Base-by-base conservation (phyloP, 2,113 vertebrate genomes). In the Cygnus atratus region DNA sequence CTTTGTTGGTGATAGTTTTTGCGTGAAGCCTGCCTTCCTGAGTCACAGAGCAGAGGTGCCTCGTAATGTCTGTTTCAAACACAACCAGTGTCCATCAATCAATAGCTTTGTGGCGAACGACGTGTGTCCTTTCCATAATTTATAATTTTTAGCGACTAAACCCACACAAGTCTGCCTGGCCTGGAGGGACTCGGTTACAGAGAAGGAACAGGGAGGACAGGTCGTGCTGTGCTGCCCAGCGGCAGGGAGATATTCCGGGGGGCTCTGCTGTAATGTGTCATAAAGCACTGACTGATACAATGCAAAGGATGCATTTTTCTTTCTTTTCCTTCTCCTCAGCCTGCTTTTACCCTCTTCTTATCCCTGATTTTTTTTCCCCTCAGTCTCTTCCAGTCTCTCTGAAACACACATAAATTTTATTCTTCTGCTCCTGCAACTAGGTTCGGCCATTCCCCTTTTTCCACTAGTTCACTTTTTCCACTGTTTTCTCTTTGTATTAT, bases 121-220 rank as follows among this genome's bases (percentile, higher is more conserved):
- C 59, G 46, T 37, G 70, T 13, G 52, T 28, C 43, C 7, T 14
- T 63, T 89, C 58, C 74, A 37, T 57, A 62, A 54, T 62, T 74
- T 50, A 9, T 33, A 9, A 4, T 20, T 59, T 81, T 43, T 50
- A 44, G 20, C 13, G 15, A 26, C 16, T 63, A 63, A 39, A 25
- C 15, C 14, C 3, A 4, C 0, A 9, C 1, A 9, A 10, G 26
- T 22, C 20, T 28, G 3, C 39, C 67, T 71, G 6, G 6, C 33
- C 11, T 4, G 11, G 3, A n/a, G 57, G 37, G 14, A n/a, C 10
- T 35, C 12, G 5, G 7, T 10, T 11, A 12, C 11, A 8, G 66
- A 37, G 80, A 61, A 41, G 39, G 52, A 76, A 39, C 5, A 63
- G 31, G 0, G 8, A 28, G 20, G 37, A 0, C 20, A 61, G 55